Percentiles rank a stretch among this genome's conserved stretches.
Evolutionary conservation across 2,888 invertebrate genomes (phyloP).

Genomic region (Agonopterix alstromeriana): DNA sequence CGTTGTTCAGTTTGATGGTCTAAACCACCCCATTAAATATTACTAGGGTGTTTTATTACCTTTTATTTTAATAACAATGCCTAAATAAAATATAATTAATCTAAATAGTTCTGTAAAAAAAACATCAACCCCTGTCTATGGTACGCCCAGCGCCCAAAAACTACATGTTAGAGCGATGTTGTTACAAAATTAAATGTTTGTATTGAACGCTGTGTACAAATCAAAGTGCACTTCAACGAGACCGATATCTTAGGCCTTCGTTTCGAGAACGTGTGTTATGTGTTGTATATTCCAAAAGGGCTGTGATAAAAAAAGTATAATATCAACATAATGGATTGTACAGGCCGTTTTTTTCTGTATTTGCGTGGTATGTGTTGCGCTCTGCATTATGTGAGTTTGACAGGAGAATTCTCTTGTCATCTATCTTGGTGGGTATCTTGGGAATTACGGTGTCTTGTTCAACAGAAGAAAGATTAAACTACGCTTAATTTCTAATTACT

Average conservation of each 20-base stretch:
- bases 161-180: slow-evolving; percentile 58
- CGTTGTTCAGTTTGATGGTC: too few relatives aligned
- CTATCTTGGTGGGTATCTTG: too few relatives aligned
- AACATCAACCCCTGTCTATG: slow-evolving; percentile 14
- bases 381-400: slow-evolving; percentile 14
- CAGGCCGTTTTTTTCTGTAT: slow-evolving; percentile 80
- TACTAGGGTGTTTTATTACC: too few relatives aligned
- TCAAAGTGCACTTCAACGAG: slow-evolving; percentile 72
- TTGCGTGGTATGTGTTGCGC: slow-evolving; percentile 48
- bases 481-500: too few relatives aligned
- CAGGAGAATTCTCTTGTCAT: too few relatives aligned
- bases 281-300: slow-evolving; percentile 86
- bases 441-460: too few relatives aligned
- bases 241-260: slow-evolving; percentile 62
- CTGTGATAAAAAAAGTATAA: slow-evolving; percentile 82
- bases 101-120: too few relatives aligned
- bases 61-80: too few relatives aligned
- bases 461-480: too few relatives aligned
- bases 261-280: slow-evolving; percentile 67
- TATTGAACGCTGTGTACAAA: slow-evolving; percentile 75
- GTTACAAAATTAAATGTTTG: slow-evolving; percentile 65
- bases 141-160: slow-evolving; percentile 45
- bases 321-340: slow-evolving; percentile 81
- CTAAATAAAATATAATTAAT: too few relatives aligned
- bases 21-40: too few relatives aligned